These are phyloP conservation scores for Artibeus lituratus DNA, from an alignment of 2,797 vertebrate species.

Conservation along the genomic window DNA sequence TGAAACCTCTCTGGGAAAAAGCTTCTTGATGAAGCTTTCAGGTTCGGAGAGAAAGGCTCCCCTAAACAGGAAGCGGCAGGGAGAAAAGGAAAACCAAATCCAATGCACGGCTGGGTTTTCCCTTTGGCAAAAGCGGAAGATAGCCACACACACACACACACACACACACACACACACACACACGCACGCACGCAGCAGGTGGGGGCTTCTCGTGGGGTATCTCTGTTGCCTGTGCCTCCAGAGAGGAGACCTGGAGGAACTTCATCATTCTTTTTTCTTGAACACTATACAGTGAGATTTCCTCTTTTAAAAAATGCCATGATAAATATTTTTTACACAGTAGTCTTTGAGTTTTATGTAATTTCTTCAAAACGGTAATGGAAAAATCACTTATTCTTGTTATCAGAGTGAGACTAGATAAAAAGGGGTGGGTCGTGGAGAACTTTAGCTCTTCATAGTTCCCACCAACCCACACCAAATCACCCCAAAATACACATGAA, in stretches of 20 bases:
- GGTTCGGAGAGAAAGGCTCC: not conserved
- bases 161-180: not conserved
- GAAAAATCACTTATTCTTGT: not conserved
- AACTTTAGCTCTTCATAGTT: not conserved
- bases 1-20: not conserved
- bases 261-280: not conserved
- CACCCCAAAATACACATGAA: not conserved
- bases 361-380: not conserved
- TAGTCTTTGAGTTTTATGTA: not conserved
- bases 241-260: not conserved
- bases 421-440: not conserved
- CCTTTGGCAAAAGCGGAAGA: slow-evolving; percentile 14
- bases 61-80: not conserved
- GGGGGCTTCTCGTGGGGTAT: not conserved
- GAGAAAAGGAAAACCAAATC: not conserved
- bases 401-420: not conserved
- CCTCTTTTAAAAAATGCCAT: not conserved
- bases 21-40: not conserved
- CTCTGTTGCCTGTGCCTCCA: not conserved
- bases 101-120: not conserved
- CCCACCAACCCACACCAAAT: not conserved
- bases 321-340: not conserved
- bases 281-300: not conserved
- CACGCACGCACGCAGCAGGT: accelerated
- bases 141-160: not conserved